Evolutionary conservation across 1,140 invertebrate genomes (phyloP).

Genomic region (Panonychus citri): DNA sequence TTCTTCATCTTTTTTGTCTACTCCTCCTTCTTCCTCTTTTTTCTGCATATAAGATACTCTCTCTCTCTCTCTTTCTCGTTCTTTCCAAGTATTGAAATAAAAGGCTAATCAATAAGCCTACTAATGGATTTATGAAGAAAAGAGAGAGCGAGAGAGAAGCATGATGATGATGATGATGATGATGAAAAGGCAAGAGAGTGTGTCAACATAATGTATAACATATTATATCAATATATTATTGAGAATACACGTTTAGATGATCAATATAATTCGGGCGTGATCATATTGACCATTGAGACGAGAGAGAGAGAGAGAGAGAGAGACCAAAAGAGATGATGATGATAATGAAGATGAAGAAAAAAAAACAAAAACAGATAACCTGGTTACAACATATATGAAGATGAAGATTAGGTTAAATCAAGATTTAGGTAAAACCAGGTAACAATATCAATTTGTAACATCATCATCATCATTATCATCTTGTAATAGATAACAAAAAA

Average conservation of each 20-base stretch:
- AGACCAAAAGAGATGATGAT: background rate
- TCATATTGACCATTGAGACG: background rate
- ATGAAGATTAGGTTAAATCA: background rate
- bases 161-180: background rate
- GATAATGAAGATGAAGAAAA: background rate
- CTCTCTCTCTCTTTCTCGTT: constrained; percentile 2
- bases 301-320: constrained; percentile 1
- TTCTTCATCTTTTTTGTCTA: too few relatives aligned
- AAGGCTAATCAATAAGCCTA: background rate
- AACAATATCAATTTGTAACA: background rate
- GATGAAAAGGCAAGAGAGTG: background rate
- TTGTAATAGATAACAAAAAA: background rate
- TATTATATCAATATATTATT: background rate
- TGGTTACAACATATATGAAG: too few relatives aligned
- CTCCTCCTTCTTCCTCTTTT: too few relatives aligned
- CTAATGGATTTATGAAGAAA: too few relatives aligned
- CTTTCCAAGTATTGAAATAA: background rate
- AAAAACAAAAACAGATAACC: background rate
- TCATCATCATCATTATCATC: background rate
- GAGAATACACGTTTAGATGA: too few relatives aligned
- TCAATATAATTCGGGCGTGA: too few relatives aligned
- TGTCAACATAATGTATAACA: background rate
- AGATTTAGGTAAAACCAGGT: background rate
- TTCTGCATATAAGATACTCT: background rate
- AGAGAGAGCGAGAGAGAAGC: too few relatives aligned